Percentiles rank a stretch among this genome's conserved stretches.
These are phyloP conservation scores for Ianthella basta DNA, from an alignment of 37 sponge, comb jelly and placozoan species.

Conservation along the genomic window DNA sequence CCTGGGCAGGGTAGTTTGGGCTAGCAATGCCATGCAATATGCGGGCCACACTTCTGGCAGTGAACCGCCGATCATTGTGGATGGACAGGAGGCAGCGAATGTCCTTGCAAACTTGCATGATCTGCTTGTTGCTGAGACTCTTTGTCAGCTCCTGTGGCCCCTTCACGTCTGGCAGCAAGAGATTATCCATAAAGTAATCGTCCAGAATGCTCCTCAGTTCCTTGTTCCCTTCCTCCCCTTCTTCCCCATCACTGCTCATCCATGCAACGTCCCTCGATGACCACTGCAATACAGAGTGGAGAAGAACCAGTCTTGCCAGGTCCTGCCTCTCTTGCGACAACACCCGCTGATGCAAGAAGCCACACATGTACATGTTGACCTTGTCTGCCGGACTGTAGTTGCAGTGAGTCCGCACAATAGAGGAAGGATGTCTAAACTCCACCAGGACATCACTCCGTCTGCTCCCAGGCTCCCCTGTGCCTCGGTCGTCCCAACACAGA, in stretches of 20 bases:
- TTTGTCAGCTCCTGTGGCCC: constrained; percentile 1
- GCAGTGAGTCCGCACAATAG: constrained; percentile 65
- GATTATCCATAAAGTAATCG: constrained; percentile 54
- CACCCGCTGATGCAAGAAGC: constrained; percentile 58
- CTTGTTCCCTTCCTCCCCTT: neutral
- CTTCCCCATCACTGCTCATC: too few relatives aligned
- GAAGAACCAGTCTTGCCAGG: constrained; percentile 64
- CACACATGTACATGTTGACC: constrained; percentile 69
- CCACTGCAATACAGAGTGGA: constrained; percentile 47
- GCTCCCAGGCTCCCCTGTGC: constrained; percentile 30
- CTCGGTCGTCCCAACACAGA: constrained; percentile 65
- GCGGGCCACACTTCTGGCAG: constrained; percentile 83
- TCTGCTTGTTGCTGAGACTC: constrained; percentile 17
- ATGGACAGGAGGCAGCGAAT: constrained; percentile 66
- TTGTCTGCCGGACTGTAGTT: constrained; percentile 55
- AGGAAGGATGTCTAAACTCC: constrained; percentile 75
- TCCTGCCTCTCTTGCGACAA: constrained; percentile 57
- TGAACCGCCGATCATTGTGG: constrained; percentile 75
- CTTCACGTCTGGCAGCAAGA: constrained; percentile 3
- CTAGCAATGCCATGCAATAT: constrained; percentile 95
- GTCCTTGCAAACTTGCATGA: constrained; percentile 52
- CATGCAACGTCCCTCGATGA: too few relatives aligned
- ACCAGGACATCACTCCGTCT: constrained; percentile 65
- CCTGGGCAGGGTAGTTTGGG: constrained; percentile 90
- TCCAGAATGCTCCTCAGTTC: constrained; percentile 36